phyloP scores from a whole-genome alignment of 2,113 vertebrate species.

The Glaucomys volans region DNA sequence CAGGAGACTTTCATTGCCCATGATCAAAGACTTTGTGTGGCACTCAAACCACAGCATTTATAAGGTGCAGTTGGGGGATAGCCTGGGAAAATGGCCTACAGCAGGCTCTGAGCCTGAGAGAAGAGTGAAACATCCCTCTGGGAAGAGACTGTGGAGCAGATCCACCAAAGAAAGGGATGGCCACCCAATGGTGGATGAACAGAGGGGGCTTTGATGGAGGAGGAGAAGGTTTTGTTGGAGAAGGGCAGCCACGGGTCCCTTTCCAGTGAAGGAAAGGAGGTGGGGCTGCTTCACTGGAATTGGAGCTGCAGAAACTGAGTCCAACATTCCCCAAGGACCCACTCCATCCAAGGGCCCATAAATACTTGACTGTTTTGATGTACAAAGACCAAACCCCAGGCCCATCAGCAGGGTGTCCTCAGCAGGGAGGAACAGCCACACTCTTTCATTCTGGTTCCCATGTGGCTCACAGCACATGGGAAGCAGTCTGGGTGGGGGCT shows the following conservation, averaged over 20 bases:
- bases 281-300: background rate
- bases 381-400: slow-evolving; percentile 19
- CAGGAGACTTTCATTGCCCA: background rate
- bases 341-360: background rate
- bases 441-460: slow-evolving; percentile 61
- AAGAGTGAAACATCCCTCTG: background rate
- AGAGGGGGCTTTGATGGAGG: background rate
- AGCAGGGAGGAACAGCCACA: slow-evolving; percentile 32
- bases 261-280: background rate
- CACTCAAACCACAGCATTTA: background rate
- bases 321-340: background rate
- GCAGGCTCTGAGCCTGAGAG: background rate
- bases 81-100: slow-evolving; percentile 6
- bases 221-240: background rate
- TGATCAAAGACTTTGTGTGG: slow-evolving; percentile 10
- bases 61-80: background rate
- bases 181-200: background rate
- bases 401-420: background rate
- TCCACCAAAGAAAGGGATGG: background rate
- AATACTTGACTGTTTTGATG: slow-evolving; percentile 16
- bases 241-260: background rate
- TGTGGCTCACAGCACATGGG: slow-evolving; percentile 62
- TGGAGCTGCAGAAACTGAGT: background rate
- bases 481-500: slow-evolving; percentile 64
- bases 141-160: background rate